phyloP scores from a whole-genome alignment of 2,797 vertebrate genomes.

The Characodon lateralis region DNA sequence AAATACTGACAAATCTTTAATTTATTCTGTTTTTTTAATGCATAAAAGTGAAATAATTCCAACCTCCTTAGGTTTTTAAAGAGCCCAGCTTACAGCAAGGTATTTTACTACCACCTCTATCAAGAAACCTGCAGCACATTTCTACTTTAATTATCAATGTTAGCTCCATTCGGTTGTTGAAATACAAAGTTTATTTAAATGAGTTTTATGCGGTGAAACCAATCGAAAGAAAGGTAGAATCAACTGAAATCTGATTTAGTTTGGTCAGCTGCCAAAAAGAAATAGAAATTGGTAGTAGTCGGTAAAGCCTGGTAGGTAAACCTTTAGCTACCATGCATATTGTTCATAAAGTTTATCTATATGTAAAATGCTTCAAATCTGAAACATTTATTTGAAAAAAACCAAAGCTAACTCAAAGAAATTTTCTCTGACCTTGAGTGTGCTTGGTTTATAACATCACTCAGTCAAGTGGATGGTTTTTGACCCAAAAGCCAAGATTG shows the following conservation, averaged over 20 bases:
- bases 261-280: neutral
- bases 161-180: neutral
- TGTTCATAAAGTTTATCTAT: neutral
- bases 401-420: too few species aligned
- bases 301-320: neutral
- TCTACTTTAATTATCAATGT: neutral
- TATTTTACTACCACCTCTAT: neutral
- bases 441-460: neutral
- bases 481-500: neutral
- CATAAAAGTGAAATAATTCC: neutral
- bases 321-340: neutral
- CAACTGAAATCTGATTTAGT: neutral
- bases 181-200: neutral
- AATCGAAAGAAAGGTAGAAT: neutral
- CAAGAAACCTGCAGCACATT: neutral
- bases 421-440: too few species aligned
- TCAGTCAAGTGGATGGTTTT: too few species aligned
- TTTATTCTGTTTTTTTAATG: neutral
- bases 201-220: neutral
- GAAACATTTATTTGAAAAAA: too few species aligned
- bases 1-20: neutral
- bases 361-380: neutral
- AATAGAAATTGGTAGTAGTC: neutral
- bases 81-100: neutral
- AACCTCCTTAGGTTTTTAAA: too few species aligned